These are phyloP conservation scores for Ethmia dodecea DNA, from an alignment of 2,888 invertebrate genomes.

Conservation along the genomic window DNA sequence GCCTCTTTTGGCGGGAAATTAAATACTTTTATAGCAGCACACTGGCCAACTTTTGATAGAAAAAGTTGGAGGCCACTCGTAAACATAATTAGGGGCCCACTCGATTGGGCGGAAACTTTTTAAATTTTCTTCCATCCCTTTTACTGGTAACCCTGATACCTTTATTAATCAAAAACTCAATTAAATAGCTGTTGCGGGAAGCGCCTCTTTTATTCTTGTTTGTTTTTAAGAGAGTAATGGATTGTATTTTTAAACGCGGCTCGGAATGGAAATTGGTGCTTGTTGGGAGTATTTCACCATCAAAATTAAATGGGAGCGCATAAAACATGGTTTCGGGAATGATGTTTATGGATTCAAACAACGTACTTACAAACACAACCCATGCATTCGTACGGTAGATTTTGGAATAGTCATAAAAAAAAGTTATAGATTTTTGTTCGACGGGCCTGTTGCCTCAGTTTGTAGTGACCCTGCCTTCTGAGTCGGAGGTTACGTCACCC, in stretches of 20 bases:
- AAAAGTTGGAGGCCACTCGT: constrained; percentile 61
- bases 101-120: constrained; percentile 51
- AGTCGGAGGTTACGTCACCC: too few relatives aligned
- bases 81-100: constrained; percentile 62
- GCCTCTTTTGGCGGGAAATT: constrained; percentile 60
- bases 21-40: constrained; percentile 57
- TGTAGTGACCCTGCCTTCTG: too few relatives aligned
- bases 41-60: constrained; percentile 64
- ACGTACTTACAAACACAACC: too few relatives aligned
- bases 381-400: too few relatives aligned
- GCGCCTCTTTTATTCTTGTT: constrained; percentile 29
- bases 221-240: constrained; percentile 23
- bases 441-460: too few relatives aligned
- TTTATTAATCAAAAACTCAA: constrained; percentile 51
- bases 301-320: too few relatives aligned
- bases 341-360: too few relatives aligned
- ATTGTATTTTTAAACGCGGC: constrained; percentile 11
- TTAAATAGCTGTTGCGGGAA: constrained; percentile 30
- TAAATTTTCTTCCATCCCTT: constrained; percentile 35
- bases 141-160: constrained; percentile 29
- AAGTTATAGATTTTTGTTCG: too few relatives aligned
- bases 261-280: not conserved
- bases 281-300: too few relatives aligned
- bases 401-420: too few relatives aligned
- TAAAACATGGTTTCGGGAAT: too few relatives aligned